Base-by-base conservation (phyloP, 1,140 invertebrate genomes). In the Rhopalosiphum padi region DNA sequence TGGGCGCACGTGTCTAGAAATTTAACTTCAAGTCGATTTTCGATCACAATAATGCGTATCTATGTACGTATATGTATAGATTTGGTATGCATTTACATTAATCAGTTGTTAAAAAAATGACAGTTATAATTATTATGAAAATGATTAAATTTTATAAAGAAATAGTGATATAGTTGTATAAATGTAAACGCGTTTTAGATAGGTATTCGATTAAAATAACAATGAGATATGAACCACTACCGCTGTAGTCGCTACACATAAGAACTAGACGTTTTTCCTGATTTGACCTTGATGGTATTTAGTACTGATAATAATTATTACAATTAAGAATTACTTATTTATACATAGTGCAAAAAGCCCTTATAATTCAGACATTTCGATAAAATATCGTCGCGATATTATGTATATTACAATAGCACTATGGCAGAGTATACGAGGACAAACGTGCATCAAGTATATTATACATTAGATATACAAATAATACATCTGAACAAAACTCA, bases 1-100 rank as follows among this genome's bases (percentile, higher is more conserved):
- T 48, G 53, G 41, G 23, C 68, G 77, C 43, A 48, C 91, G 91
- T 92, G 91, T 92, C 91, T 92, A 48, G 91, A 92, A 92, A 92
- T 83, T 9, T 53, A 92, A 92, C 51, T 22, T 2, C 35, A 25
- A 37, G 77, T 37, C 46, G 25, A 92, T 92, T 83, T 92, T 35
- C 46, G 25, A 92, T 51, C 22, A 23, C 43, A 18, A 83, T 91
- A 77, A 55, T 11, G 23, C 60, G 60, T 77, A 77, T 77, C 60
- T 30, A 46, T 46, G 25, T 46, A 46, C 43, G 4, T n/a, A 51
- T 51, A 51, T 51, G 48, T 51, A 51, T 51, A 88, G 11, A n/a
- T 51, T 48, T 2, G 43, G 60, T 77, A 88, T 30, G 18, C 18
- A 15, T 51, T 18, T 6, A n/a, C 46, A n/a, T 51, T 51, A 88